Evolutionary conservation across 1,140 invertebrate genomes (phyloP), one percentile per base, ranked within the genome.

Genomic region (Euura saliciscinereae): DNA sequence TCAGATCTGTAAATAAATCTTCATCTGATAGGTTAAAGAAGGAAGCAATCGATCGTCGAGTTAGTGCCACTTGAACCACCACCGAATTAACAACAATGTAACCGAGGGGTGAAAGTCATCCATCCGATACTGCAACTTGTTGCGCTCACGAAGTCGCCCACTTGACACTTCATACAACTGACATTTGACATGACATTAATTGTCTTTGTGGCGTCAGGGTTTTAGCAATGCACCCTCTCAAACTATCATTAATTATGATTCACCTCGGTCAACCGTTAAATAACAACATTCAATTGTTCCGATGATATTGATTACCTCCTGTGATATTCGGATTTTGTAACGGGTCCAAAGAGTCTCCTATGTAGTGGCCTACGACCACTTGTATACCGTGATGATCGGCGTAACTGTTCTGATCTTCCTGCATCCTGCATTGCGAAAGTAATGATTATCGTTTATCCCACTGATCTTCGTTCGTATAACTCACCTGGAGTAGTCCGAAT

Each of bases 341-440:
- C 70, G 89, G 85, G 75, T 88, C 90, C 75, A 88, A 83, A 73
- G 87, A 87, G 74, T 92, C 92, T 8, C 94, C 94, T 76, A 95
- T 90, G 85, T 96, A 96, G 86, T 95, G 94, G 2, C 94, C 95
- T 43, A 96, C 93, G 43, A 96, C 91, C 4, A 96, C 94, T 77
- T 91, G 90, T 82, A 94, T 90, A 45, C 94, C 94, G 80, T 88
- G 89, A 68, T 89, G 89, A 86, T 95, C 93, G 44, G 94, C 88
- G 81, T 94, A 94, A 78, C 93, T 91, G 77, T 88, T 88, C 82
- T 93, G 92, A 76, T 90, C 85, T 45, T 84, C 79, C 6, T 79
- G 67, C 10, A 89, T 74, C 68, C 89, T 90, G 45, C 65, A 79
- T 79, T 75, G 28, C 78, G 79, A 79, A 82, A 77, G 69, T 65